A percentile compares a stretch with the other conserved stretches of the same genome.
Evolutionary conservation across 2,113 vertebrate species (phyloP).

Genomic region (Nerophis lumbriciformis): DNA sequence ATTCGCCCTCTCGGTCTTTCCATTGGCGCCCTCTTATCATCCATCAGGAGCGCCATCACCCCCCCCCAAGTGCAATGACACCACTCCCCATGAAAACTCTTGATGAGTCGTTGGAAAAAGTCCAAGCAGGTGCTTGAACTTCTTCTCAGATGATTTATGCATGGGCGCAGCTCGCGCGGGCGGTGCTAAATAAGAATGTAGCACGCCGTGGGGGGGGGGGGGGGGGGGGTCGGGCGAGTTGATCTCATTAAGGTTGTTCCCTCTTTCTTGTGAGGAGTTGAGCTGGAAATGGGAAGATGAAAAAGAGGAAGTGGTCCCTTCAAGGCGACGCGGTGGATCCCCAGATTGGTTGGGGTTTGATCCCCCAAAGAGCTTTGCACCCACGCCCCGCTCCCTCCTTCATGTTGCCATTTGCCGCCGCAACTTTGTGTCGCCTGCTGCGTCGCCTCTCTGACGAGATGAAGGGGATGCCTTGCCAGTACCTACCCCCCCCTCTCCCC

Average conservation of each 20-base stretch:
- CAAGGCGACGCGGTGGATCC: slow-evolving; percentile 23
- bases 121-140: too few species aligned
- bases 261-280: slow-evolving; percentile 24
- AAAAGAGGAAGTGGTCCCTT: slow-evolving; percentile 34
- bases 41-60: too few species aligned
- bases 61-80: too few species aligned
- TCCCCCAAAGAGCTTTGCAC: slow-evolving; percentile 43
- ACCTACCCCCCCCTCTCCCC: background rate
- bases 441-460: slow-evolving; percentile 17
- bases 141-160: too few species aligned
- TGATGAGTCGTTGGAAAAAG: too few species aligned
- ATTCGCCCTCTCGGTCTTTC: too few species aligned
- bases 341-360: slow-evolving; percentile 15
- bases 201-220: background rate
- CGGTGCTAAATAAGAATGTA: background rate
- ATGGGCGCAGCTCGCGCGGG: too few species aligned
- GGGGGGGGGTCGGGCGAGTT: slow-evolving; percentile 13
- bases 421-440: slow-evolving; percentile 14
- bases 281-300: slow-evolving; percentile 23
- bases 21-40: too few species aligned
- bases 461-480: slow-evolving; percentile 13
- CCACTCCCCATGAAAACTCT: too few species aligned
- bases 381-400: slow-evolving; percentile 29
- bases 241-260: slow-evolving; percentile 22
- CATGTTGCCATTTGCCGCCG: slow-evolving; percentile 18